Conservation (phyloP, 2,888 invertebrate genomes). For the Cephalotes varians region DNA sequence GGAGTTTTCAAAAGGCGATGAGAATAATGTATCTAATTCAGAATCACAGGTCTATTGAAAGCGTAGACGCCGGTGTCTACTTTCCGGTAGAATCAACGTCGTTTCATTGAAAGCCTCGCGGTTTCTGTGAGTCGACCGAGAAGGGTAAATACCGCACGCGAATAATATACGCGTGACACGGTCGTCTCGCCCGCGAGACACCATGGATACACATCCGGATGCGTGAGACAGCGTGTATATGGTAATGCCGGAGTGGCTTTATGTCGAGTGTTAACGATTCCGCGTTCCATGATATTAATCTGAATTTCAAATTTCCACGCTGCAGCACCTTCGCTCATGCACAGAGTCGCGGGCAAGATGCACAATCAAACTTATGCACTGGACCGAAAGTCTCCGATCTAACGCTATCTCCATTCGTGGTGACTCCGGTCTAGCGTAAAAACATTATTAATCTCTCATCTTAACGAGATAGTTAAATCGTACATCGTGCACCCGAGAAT, state of each 20-base stretch:
- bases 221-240: slow-evolving; percentile 68
- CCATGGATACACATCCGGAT: slow-evolving; percentile 49
- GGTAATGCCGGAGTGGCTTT: slow-evolving; percentile 69
- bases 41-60: slow-evolving; percentile 45
- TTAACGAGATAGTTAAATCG: slow-evolving; percentile 42
- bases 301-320: slow-evolving; percentile 74
- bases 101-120: slow-evolving; percentile 31
- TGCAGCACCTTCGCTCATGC: slow-evolving; percentile 61
- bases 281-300: slow-evolving; percentile 70
- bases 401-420: not conserved
- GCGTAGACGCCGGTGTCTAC: slow-evolving; percentile 34
- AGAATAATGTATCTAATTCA: slow-evolving; percentile 40
- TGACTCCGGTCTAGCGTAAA: slow-evolving; percentile 40
- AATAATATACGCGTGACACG: slow-evolving; percentile 31
- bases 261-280: slow-evolving; percentile 73
- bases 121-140: slow-evolving; percentile 11
- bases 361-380: slow-evolving; percentile 35
- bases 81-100: slow-evolving; percentile 44
- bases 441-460: slow-evolving; percentile 47
- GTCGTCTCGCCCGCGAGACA: not conserved
- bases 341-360: slow-evolving; percentile 61
- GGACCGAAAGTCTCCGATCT: slow-evolving; percentile 21
- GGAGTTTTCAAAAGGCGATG: slow-evolving; percentile 2
- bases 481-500: not conserved
- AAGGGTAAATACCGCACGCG: slow-evolving; percentile 31